phyloP scores from a whole-genome alignment of 2,888 invertebrate species.

The Sepioteuthis lessoniana region DNA sequence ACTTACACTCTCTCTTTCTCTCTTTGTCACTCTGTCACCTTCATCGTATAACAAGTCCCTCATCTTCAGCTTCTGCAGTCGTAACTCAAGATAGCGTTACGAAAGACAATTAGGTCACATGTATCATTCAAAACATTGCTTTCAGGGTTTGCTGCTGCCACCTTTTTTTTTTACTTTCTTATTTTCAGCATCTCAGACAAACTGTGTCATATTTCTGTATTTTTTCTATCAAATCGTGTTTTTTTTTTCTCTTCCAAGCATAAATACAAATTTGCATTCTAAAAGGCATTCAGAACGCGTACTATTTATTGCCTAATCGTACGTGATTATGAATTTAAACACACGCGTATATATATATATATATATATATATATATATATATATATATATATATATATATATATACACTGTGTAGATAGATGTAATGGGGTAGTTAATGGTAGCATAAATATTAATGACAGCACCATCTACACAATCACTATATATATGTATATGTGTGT shows the following conservation, averaged over 20 bases:
- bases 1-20: too few species aligned
- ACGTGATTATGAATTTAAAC: neutral
- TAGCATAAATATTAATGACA: too few species aligned
- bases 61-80: neutral
- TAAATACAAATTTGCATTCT: neutral
- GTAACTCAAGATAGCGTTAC: neutral
- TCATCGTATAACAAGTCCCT: neutral
- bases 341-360: neutral
- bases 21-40: neutral
- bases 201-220: neutral
- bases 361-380: slow-evolving; percentile 11
- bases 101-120: neutral
- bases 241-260: neutral
- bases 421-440: too few species aligned
- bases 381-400: slow-evolving; percentile 33
- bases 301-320: neutral
- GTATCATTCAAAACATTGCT: neutral
- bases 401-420: neutral
- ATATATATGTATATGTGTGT: too few species aligned
- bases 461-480: too few species aligned
- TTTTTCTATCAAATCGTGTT: neutral
- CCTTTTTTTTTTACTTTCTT: neutral
- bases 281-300: neutral
- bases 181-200: neutral
- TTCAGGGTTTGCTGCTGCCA: neutral